Evolutionary conservation across 2,113 vertebrate species (phyloP).

Genomic region (Symphodus melops): DNA sequence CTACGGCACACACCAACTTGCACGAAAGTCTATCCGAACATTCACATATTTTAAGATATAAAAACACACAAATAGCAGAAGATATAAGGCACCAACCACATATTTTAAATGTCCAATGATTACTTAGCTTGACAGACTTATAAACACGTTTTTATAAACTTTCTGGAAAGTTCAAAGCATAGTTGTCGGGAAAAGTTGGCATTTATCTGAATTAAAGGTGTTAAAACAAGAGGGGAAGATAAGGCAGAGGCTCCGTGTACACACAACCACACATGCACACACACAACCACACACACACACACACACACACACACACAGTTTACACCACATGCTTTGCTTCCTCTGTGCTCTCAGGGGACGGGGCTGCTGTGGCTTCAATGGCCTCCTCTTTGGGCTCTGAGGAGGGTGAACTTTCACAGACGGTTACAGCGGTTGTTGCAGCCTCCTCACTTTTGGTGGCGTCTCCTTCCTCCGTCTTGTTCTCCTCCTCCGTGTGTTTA

Average conservation of each 20-base stretch:
- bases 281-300: neutral
- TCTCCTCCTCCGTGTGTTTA: conserved; percentile 14
- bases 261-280: neutral
- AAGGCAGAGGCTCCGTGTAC: conserved; percentile 21
- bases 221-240: conserved; percentile 5
- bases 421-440: neutral
- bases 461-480: conserved; percentile 18
- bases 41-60: neutral
- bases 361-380: neutral
- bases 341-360: conserved; percentile 32
- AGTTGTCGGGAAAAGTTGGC: neutral
- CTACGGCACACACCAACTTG: neutral
- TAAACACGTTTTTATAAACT: too few species aligned
- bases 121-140: too few species aligned
- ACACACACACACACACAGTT: neutral
- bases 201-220: neutral
- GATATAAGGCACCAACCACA: neutral
- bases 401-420: conserved; percentile 15
- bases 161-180: too few species aligned
- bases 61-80: neutral
- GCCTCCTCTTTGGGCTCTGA: conserved; percentile 23
- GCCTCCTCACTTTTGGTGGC: neutral
- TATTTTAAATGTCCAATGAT: neutral
- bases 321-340: conserved; percentile 34
- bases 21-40: neutral